A percentile compares a stretch with the other conserved stretches of the same genome.
These are phyloP conservation scores for Metallyticus violacea DNA, from an alignment of 2,888 invertebrate species.

Conservation along the genomic window DNA sequence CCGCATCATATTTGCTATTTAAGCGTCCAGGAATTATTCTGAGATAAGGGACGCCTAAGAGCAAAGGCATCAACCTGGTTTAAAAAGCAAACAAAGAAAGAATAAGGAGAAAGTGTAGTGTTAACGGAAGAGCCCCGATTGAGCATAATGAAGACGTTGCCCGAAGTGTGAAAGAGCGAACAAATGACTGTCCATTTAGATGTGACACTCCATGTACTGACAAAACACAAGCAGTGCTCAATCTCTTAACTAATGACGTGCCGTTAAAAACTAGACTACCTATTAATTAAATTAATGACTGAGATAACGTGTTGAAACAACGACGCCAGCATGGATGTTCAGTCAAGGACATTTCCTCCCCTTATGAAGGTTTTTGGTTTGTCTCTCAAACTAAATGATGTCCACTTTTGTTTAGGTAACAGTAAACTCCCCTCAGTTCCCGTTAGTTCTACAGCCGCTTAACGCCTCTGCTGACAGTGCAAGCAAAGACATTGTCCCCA, in stretches of 20 bases:
- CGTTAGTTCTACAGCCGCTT: too few species aligned
- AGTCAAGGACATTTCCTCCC: neutral
- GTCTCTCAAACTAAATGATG: too few species aligned
- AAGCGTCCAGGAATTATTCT: too few species aligned
- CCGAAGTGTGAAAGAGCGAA: neutral
- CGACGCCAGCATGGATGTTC: neutral
- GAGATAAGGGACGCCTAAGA: too few species aligned
- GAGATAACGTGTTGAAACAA: neutral
- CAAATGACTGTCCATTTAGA: neutral
- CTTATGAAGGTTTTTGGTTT: neutral
- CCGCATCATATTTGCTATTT: too few species aligned
- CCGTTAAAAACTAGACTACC: neutral
- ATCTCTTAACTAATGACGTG: neutral
- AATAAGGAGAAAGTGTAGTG: too few species aligned
- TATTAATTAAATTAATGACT: neutral
- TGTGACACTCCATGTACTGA: neutral
- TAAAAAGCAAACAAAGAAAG: too few species aligned
- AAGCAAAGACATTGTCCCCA: too few species aligned
- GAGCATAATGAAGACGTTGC: neutral
- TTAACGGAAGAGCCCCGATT: neutral
- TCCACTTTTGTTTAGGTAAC: too few species aligned
- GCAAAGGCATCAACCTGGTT: too few species aligned
- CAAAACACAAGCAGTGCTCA: neutral
- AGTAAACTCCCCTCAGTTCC: too few species aligned
- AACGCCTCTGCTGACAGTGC: too few species aligned